Evolutionary conservation across 1,140 invertebrate species (phyloP), one percentile per base, ranked within the genome.

Genomic region (Antheraea pernyi): DNA sequence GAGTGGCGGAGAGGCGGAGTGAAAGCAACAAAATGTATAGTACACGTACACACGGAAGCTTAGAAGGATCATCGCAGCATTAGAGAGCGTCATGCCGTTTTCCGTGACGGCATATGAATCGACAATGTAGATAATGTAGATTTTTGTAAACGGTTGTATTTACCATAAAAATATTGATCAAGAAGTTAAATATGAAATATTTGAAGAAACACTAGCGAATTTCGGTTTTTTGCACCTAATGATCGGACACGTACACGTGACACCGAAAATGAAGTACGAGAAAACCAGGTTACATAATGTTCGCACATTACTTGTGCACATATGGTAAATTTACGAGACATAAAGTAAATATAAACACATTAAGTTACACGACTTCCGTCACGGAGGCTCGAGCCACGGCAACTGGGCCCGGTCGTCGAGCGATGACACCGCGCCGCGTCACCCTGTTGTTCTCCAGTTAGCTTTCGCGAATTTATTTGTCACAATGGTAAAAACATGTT

Each of bases 271-370:
- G 9, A 53, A 53, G 16, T 30, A 53, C 46, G 46, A 53, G n/a
- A 13, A 53, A n/a, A 16, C 46, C 46, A 13, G n/a, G 46, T 53
- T 53, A 53, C 46, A 53, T 53, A 53, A 53, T 16, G 46, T 53
- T 53, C 46, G 46, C 16, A 53, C 46, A 53, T 53, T 53, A 53
- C 13, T 53, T 53, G 46, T 13, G 46, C 11, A 53, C 11, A 53
- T 13, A 13, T 16, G 46, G 46, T 13, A 53, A 11, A 53, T 53
- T 53, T 53, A 53, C 46, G 46, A 53, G 46, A 53, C 46, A 53
- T 53, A 53, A 53, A 11, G 46, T 53, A 53, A 53, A 53, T 53
- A 53, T 53, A 53, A 53, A 53, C 46, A 53, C 46, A n/a, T 53
- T 13, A 53, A 53, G 46, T 53, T 53, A 53, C 46, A 53, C 6